phyloP scores from a whole-genome alignment of 1,140 invertebrate genomes.

The Caenorhabditis elegans region WBcel235 BX284602.5:14694501-14695000 shows the following conservation, averaged over 20 bases:
- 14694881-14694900: too few relatives aligned
- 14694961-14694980: background rate
- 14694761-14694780: too few relatives aligned
- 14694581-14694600: conserved; percentile 44
- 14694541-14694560: conserved; percentile 48
- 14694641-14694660: conserved; percentile 22
- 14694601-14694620: conserved; percentile 43
- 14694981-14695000: too few relatives aligned
- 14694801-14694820: too few relatives aligned
- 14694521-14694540: conserved; percentile 42
- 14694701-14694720: too few relatives aligned
- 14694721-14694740: too few relatives aligned
- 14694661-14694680: background rate
- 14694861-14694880: too few relatives aligned
- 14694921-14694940: too few relatives aligned
- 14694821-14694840: background rate
- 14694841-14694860: background rate
- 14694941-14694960: background rate
- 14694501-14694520: conserved; percentile 40
- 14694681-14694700: background rate
- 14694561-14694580: conserved; percentile 49
- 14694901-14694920: too few relatives aligned
- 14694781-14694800: background rate
- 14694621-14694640: conserved; percentile 23
- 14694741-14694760: too few relatives aligned